Conservation (phyloP, 2,113 vertebrate species). For the Calyptomena viridis region DNA sequence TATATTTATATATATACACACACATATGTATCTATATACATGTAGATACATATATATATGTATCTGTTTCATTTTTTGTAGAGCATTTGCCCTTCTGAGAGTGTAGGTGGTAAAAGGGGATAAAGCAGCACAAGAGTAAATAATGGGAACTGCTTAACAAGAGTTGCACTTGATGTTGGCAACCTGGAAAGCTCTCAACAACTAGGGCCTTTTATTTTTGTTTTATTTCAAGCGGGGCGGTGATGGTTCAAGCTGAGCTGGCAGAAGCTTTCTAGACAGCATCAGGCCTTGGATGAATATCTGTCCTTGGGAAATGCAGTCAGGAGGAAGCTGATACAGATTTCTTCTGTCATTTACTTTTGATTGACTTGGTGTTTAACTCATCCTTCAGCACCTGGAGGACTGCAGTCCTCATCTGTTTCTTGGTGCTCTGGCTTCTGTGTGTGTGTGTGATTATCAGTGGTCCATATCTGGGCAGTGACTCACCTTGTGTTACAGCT, state of each 20-base stretch:
- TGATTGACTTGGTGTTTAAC: background rate
- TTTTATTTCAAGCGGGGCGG: background rate
- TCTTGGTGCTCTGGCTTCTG: background rate
- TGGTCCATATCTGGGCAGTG: background rate
- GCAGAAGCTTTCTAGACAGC: background rate
- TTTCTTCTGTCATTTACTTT: background rate
- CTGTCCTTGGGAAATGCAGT: background rate
- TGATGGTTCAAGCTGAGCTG: background rate
- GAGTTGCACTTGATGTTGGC: background rate
- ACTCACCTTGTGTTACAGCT: background rate
- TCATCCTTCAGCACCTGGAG: background rate
- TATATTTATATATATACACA: no score
- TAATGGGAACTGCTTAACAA: background rate
- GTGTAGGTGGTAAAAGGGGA: background rate
- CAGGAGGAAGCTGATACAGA: background rate
- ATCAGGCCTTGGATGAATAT: background rate
- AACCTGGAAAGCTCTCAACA: background rate
- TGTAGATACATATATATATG: no score
- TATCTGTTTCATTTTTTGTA: background rate
- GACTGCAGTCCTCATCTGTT: background rate
- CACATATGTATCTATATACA: no score
- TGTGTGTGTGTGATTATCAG: background rate
- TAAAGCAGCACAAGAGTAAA: background rate
- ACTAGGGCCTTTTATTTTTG: background rate
- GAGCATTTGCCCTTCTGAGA: background rate